Evolutionary conservation across 1,140 invertebrate species (phyloP).

Genomic region (Phenacoccus solenopsis): DNA sequence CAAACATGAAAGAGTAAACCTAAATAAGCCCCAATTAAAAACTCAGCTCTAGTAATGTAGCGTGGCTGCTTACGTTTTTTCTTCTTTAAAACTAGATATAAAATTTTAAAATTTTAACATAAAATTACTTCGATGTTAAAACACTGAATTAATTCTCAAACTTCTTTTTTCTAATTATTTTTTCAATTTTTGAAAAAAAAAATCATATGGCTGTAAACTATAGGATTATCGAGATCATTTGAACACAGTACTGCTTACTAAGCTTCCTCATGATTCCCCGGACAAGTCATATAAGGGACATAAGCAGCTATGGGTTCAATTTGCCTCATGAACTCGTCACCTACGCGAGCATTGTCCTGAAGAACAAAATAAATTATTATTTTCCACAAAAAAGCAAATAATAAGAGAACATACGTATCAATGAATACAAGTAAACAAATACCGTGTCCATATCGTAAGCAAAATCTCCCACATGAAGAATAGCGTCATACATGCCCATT

Average conservation of each 20-base stretch:
- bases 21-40: too few species aligned
- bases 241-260: conserved; percentile 57
- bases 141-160: background rate
- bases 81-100: too few species aligned
- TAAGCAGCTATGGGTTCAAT: conserved; percentile 74
- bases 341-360: conserved; percentile 31
- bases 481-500: conserved; percentile 65
- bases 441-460: conserved; percentile 86
- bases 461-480: conserved; percentile 90
- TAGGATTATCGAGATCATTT: background rate
- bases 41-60: too few species aligned
- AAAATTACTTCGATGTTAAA: background rate
- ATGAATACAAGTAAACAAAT: conserved; percentile 28
- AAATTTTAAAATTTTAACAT: too few species aligned
- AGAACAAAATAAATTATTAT: background rate
- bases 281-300: conserved; percentile 83
- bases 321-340: conserved; percentile 83
- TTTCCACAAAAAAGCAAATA: background rate
- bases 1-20: too few species aligned
- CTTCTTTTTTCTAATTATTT: conserved; percentile 17
- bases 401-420: background rate
- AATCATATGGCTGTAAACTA: background rate
- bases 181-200: background rate
- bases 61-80: too few species aligned
- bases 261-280: conserved; percentile 78